Evolutionary conservation across 2,797 vertebrate genomes (phyloP).

Genomic region (Pseudochirops corinnae): DNA sequence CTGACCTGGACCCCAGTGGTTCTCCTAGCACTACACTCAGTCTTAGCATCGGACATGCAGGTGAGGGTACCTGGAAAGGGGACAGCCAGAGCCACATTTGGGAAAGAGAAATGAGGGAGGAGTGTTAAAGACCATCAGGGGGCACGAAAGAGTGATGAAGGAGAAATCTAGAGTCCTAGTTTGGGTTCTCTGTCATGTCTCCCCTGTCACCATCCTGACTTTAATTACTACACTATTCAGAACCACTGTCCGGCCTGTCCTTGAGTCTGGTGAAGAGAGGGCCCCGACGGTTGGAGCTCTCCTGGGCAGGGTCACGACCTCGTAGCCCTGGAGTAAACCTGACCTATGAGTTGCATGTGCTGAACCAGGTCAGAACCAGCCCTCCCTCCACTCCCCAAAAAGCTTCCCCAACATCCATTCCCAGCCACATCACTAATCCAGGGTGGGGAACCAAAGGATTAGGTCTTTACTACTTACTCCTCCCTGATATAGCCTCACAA

Average conservation of each 20-base stretch:
- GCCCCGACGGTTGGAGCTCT: conserved; percentile 72
- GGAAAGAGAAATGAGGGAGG: conserved; percentile 19
- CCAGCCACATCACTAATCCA: neutral
- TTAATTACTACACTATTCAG: conserved; percentile 38
- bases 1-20: conserved; percentile 71
- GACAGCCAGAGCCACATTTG: neutral
- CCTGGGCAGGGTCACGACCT: conserved; percentile 70
- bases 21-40: conserved; percentile 76
- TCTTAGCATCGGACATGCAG: conserved; percentile 84
- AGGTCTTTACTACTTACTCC: neutral
- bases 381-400: neutral
- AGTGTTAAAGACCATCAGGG: neutral
- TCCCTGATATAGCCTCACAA: neutral
- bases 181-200: conserved; percentile 53
- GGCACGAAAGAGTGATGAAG: conserved; percentile 40
- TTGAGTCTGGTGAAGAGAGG: conserved; percentile 77
- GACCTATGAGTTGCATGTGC: conserved; percentile 75
- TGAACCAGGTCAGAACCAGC: conserved; percentile 70
- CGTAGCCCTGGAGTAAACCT: conserved; percentile 69
- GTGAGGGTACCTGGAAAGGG: conserved; percentile 76
- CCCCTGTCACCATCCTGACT: conserved; percentile 13
- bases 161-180: neutral
- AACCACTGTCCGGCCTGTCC: conserved; percentile 66
- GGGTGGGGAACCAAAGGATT: neutral
- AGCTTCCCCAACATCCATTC: accelerated